Base-by-base conservation (phyloP, 2,888 invertebrate species). In the Trachelus tabidus region DNA sequence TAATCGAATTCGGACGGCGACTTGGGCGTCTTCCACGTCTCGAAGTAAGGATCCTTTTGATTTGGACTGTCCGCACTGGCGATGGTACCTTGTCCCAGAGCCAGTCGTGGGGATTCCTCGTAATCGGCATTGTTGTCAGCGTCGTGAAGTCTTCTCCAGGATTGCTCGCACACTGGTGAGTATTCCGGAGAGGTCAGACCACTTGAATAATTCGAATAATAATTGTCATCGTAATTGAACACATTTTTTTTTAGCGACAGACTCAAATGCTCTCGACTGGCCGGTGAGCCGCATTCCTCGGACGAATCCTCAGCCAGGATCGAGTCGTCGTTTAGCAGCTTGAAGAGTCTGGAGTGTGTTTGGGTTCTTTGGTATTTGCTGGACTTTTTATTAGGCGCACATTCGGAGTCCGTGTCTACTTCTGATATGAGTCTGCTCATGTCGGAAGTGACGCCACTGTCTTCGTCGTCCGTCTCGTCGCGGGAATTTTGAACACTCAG, bases 381-480 rank as follows among this genome's bases (percentile, higher is more conserved):
- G 87, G 93, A 92, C 84, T 94, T 94, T 68, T 92, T 92, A 34
- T 93, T 87, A 82, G 94, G 94, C 2, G 93, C 93, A 81, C 92
- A 92, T 80, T 95, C 95, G 0, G 94, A 93, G 85, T 95, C 95
- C 0, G 94, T 94, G 82, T 95, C 95, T 2, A 93, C 94, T 85
- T 95, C 95, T 0, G 95, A 95, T 81, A 95, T 93, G 81, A 94
- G 94, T 77, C 94, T 92, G 83, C 95, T 95, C 91, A 95, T 93
- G 87, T 95, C 95, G 0, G 94, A 94, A 0, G 95, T 95, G 0
- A 95, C 95, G 0, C 95, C 95, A 0, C 95, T 95, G 88, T 95
- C 95, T 56, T 93, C 93, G 85, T 95, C 95, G 86, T 95, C 95
- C 4, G 90, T 91, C 68, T 91, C 91, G 3, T 91, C 90, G 0